Base-by-base conservation (phyloP, 2,797 vertebrate genomes). In the Cheirogaleus major region DNA sequence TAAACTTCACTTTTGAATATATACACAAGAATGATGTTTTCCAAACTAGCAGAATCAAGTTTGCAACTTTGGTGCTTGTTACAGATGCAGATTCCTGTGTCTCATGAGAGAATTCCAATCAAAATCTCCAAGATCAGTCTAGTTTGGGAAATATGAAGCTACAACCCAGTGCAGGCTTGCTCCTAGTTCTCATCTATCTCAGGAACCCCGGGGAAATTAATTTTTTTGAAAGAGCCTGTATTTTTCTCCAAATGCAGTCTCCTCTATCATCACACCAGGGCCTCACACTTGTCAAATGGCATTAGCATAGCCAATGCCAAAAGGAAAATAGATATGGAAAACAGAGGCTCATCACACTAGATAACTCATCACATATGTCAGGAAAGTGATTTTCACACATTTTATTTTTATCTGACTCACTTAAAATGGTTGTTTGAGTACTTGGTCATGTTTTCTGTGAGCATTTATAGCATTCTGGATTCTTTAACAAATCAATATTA, bases 401-500 rank as follows among this genome's bases (percentile, higher is more conserved):
- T 92, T 96, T 80, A 83, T 95, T 93, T 96, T 95, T 67, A 89
- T 92, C 65, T 79, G 50, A 92, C 63, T 52, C 52, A 45, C 80
- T 91, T 87, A 90, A 90, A 97, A 85, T 48, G n/a, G 50, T 75
- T 94, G 65, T 90, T 88, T 89, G 85, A 82, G 55, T 89, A 92
- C 92, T 94, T 82, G 45, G 70, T 87, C 89, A 69, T 94, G 79
- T 80, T 91, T 94, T 93, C 81, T 82, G 55, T 81, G 65, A 92
- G 61, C 86, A 84, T 78, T 87, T 95, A 85, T 35, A 95, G 52
- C 50, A 30, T 73, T 95, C 72, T 84, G 14, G 14, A 92, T 93
- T 84, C 87, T 93, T 82, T 95, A 92, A 69, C 50, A 83, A 93
- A 75, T 93, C 76, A 83, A 38, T 96, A 90, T 91, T 81, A 93